Evolutionary conservation across 37 sponge, comb jelly and placozoan genomes (phyloP), one percentile per base, ranked within the genome.

Genomic region (Spongilla lacustris): DNA sequence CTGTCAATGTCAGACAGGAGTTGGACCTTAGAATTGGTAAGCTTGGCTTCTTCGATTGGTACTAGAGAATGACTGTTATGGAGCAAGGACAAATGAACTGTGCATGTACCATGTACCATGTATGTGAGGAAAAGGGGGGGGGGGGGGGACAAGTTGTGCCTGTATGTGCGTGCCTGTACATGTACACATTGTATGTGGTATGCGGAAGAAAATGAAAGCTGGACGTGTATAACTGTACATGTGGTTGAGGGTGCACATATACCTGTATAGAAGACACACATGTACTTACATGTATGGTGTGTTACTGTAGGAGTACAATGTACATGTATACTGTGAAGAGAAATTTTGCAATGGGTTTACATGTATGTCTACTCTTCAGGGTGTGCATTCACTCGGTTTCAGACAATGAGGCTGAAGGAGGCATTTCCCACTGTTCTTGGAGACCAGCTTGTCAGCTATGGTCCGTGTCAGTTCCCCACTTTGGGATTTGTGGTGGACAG

Each of bases 401-500:
- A 97, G 84, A 99, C 99, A n/a, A 86, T 86, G 77, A 79, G 85
- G 8, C 87, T 99, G 68, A 85, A 41, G 9, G 82, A 74, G 67
- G 90, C 83, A 48, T 98, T 95, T 81, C 93, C 98, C 4, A 37
- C 49, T 21, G 86, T 91, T 38, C 88, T 99, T 31, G 78, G 71
- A 3, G 95, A 92, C 33, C 94, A 96, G 78, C 86, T 97, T 66
- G 81, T 99, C 70, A 96, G 96, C 77, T 99, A 99, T 81, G 99
- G 99, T 5, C 95, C 98, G 23, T 99, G 99, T 67, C 99, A 99
- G 92, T 98, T 97, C 90, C 99, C 99, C n/a, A 99, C 99, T 12
- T 96, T 99, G 31, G 99, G 99, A n/a, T 99, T 99, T 90, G 98
- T 97, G 27, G 98, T 97, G 74, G 99, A 98, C 68, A 93, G 99